Evolutionary conservation across 2,113 vertebrate genomes (phyloP).

Genomic region (Camelus bactrianus): DNA sequence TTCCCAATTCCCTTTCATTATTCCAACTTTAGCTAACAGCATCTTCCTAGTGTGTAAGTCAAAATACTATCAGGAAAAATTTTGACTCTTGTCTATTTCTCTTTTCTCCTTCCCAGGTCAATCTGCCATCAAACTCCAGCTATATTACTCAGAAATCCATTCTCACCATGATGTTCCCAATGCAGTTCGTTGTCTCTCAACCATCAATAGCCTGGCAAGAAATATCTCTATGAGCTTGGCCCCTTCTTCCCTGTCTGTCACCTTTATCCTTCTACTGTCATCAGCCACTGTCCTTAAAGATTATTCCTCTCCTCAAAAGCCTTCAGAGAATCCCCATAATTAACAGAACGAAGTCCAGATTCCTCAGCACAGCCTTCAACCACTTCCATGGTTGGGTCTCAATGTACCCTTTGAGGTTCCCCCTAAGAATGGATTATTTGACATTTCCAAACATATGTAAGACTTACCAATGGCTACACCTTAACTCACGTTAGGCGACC

Average conservation of each 20-base stretch:
- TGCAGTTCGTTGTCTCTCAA: neutral
- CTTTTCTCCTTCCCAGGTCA: neutral
- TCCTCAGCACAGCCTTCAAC: neutral
- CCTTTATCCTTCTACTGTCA: neutral
- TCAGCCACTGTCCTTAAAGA: neutral
- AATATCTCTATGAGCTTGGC: neutral
- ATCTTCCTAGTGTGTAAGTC: neutral
- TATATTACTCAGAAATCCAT: neutral
- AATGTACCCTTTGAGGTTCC: neutral
- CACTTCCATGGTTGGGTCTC: neutral
- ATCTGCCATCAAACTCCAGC: neutral
- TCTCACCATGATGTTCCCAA: neutral
- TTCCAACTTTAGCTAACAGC: neutral
- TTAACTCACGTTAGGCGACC: neutral
- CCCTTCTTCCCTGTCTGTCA: neutral
- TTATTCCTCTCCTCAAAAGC: neutral
- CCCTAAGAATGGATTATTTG: neutral
- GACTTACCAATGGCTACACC: neutral
- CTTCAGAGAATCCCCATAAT: neutral
- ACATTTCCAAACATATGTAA: neutral
- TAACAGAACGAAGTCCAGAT: neutral
- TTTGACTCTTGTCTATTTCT: neutral
- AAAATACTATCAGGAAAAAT: neutral
- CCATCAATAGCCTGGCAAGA: neutral
- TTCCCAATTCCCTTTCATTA: neutral